phyloP scores from a whole-genome alignment of 2,888 invertebrate genomes.

The Pseudolycoriella hygida region DNA sequence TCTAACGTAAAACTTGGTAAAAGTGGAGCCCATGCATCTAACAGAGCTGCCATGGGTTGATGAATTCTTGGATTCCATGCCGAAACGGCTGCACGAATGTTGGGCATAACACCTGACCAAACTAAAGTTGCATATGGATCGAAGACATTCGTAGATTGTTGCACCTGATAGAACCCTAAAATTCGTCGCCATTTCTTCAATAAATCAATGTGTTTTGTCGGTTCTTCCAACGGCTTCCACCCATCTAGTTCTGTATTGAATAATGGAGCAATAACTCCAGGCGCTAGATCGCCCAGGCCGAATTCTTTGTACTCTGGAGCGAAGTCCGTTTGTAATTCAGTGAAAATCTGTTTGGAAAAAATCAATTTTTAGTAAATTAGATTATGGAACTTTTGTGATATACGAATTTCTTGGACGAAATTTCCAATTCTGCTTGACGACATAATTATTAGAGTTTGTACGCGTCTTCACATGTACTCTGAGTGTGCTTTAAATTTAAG shows the following conservation, averaged over 20 bases:
- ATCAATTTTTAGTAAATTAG: too few species aligned
- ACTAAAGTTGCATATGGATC: constrained; percentile 65
- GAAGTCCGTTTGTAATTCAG: constrained; percentile 37
- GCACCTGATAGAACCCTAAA: constrained; percentile 19
- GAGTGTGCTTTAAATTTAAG: too few species aligned
- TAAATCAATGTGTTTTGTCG: constrained; percentile 42
- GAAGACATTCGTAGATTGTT: constrained; percentile 21
- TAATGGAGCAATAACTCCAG: constrained; percentile 67
- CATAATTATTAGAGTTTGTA: too few species aligned
- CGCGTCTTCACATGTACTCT: too few species aligned
- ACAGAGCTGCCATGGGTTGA: constrained; percentile 55
- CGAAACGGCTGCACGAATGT: constrained; percentile 41
- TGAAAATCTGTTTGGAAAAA: constrained; percentile 21
- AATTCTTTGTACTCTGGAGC: constrained; percentile 68
- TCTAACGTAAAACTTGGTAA: constrained; percentile 71
- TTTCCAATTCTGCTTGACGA: too few species aligned
- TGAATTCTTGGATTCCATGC: constrained; percentile 74
- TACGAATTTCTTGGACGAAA: too few species aligned
- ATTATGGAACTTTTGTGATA: too few species aligned
- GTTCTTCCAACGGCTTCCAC: constrained; percentile 64
- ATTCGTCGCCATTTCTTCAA: constrained; percentile 27
- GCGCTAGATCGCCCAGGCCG: constrained; percentile 65
- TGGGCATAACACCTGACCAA: constrained; percentile 80
- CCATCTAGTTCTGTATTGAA: constrained; percentile 52
- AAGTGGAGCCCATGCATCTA: constrained; percentile 65